Evolutionary conservation across 2,113 vertebrate species (phyloP), one percentile per base, ranked within the genome.

Genomic region (Mugil cephalus): DNA sequence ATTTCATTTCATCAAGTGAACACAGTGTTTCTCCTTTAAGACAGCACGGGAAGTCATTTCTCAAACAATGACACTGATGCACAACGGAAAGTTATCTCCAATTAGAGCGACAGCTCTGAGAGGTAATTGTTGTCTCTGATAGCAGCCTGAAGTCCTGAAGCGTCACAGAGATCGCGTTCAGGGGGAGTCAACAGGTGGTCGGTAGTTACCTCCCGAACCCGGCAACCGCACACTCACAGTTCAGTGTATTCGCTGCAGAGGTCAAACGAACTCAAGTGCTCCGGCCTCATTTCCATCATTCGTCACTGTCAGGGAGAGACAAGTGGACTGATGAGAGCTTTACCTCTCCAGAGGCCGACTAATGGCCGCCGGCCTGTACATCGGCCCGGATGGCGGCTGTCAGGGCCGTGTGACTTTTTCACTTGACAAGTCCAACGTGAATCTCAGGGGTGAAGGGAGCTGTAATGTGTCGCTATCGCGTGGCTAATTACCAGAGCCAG

Each of bases 1-100:
- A 82, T 88, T 78, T 85, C 17, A 59, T 81, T 79, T 79, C 65
- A 59, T 10, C 47, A 35, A 58, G 54, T 11, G 4, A 63, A 78
- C 73, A 67, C 64, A 67, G n/a, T 45, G 55, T 59, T n/a, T 69
- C 38, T 68, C 48, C 60, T n/a, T 17, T 42, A n/a, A 63, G 34
- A 47, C 46, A 42, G 71, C 48, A 13, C 3, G 21, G 50, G 74
- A 54, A 77, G 38, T 69, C 1, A 50, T 79, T 64, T 56, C 36
- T 67, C 4, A 13, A 14, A 59, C 39, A 68, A 42, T 45, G 53
- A 4, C 24, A 30, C 15, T 64, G 63, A 76, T 59, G 17, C 3
- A 14, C 47, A 60, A 43, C 45, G 42, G 74, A 69, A 66, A 58
- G 40, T 50, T 52, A 66, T 42, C 42, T 35, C 42, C 42, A 43